A percentile compares a stretch with the other conserved stretches of the same genome.
These are phyloP conservation scores for Varroa destructor DNA, from an alignment of 1,140 invertebrate species.

Conservation along the genomic window DNA sequence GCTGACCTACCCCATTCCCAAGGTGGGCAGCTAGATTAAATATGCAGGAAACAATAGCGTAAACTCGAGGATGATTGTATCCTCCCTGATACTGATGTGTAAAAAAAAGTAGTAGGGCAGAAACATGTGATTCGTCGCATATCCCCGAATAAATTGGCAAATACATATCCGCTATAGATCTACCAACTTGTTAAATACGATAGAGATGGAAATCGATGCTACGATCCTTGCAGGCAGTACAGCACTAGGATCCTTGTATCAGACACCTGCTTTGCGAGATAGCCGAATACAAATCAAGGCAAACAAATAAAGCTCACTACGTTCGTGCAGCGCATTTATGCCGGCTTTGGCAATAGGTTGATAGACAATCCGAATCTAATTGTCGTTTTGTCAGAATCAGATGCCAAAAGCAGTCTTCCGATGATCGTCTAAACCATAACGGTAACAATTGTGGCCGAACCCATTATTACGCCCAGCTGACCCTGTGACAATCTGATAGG, in stretches of 20 bases:
- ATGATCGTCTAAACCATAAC: background rate
- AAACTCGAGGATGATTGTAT: background rate
- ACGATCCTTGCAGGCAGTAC: background rate
- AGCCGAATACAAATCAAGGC: background rate
- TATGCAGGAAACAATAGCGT: constrained; percentile 2
- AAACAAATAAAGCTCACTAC: background rate
- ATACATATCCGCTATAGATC: background rate
- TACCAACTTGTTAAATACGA: background rate
- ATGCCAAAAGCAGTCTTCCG: background rate
- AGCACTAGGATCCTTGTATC: constrained; percentile 1
- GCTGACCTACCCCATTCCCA: background rate
- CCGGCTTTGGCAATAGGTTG: background rate
- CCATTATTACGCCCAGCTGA: constrained; percentile 8
- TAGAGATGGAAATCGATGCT: background rate
- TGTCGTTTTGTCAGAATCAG: background rate
- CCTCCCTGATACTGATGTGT: background rate
- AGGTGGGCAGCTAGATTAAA: constrained; percentile 8
- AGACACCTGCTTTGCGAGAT: background rate
- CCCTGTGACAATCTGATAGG: constrained; percentile 2
- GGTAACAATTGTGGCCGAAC: background rate
- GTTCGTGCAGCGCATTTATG: background rate
- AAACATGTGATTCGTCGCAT: background rate
- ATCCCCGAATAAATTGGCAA: background rate
- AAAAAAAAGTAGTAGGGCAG: background rate
- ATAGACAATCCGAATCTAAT: constrained; percentile 2